Evolutionary conservation across 2,113 vertebrate species (phyloP).

Genomic region (Chrysochloris asiatica): DNA sequence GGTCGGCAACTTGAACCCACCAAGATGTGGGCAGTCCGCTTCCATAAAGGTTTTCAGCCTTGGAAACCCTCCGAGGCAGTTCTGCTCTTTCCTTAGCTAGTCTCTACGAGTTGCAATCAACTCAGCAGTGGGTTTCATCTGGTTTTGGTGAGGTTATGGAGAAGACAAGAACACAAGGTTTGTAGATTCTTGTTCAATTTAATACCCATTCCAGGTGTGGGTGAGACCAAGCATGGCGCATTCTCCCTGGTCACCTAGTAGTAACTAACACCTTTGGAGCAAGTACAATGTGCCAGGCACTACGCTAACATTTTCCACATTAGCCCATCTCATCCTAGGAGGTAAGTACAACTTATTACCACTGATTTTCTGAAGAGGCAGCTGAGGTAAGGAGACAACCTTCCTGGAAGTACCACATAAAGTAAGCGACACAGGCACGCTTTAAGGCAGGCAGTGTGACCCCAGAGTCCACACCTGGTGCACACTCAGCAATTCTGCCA

Average conservation of each 20-base stretch:
- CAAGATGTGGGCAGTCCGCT: background rate
- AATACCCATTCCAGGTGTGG: background rate
- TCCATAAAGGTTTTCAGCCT: too few relatives aligned
- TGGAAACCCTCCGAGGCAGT: background rate
- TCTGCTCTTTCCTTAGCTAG: background rate
- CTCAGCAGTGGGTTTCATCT: background rate
- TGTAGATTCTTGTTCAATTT: background rate
- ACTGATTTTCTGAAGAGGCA: slow-evolving; percentile 6
- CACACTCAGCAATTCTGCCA: background rate
- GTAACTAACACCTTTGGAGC: background rate
- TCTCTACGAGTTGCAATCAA: background rate
- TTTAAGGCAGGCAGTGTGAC: background rate
- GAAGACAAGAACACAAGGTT: background rate
- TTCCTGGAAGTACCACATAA: background rate
- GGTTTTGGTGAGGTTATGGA: background rate
- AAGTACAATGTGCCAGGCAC: background rate
- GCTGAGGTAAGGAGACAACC: background rate
- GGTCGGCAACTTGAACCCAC: too few relatives aligned
- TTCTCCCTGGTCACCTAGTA: background rate
- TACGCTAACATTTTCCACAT: background rate
- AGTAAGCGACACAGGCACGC: background rate
- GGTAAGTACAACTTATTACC: background rate
- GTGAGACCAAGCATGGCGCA: background rate
- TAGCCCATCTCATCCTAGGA: background rate
- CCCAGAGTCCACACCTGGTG: background rate